phyloP scores from a whole-genome alignment of 2,888 invertebrate genomes.

The Mallateleia sp. region DNA sequence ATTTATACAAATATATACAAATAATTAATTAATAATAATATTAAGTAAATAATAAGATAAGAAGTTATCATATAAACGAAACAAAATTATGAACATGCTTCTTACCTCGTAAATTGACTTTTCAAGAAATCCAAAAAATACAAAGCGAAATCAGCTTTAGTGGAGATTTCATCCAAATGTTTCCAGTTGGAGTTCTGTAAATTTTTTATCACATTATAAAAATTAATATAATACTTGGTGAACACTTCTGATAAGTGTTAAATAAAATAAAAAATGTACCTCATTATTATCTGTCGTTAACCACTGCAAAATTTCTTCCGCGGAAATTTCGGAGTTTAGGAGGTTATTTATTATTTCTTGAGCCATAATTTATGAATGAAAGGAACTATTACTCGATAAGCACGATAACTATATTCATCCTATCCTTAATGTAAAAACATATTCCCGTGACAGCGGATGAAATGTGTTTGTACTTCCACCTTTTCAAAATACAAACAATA shows the following conservation, averaged over 20 bases:
- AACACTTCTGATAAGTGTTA: too few species aligned
- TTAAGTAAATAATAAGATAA: too few species aligned
- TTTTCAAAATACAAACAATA: too few species aligned
- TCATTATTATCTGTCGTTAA: slow-evolving; percentile 80
- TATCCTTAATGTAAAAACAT: not conserved
- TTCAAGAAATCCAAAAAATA: slow-evolving; percentile 83
- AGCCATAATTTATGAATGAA: not conserved
- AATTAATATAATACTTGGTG: too few species aligned
- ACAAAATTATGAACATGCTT: not conserved
- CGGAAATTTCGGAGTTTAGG: slow-evolving; percentile 78
- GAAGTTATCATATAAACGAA: too few species aligned
- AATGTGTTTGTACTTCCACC: too few species aligned
- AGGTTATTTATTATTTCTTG: slow-evolving; percentile 80
- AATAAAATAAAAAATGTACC: too few species aligned
- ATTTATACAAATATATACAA: too few species aligned
- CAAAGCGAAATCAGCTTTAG: slow-evolving; percentile 80
- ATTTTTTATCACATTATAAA: slow-evolving; percentile 10
- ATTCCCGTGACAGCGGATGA: not conserved
- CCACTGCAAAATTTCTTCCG: slow-evolving; percentile 82
- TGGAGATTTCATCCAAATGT: slow-evolving; percentile 58
- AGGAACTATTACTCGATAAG: too few species aligned
- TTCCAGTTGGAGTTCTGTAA: slow-evolving; percentile 73
- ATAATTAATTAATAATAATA: too few species aligned
- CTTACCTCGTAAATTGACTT: slow-evolving; percentile 83
- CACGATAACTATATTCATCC: not conserved